Evolutionary conservation across 2,113 vertebrate genomes (phyloP), one percentile per base, ranked within the genome.

Genomic region (Syngnathus floridae): DNA sequence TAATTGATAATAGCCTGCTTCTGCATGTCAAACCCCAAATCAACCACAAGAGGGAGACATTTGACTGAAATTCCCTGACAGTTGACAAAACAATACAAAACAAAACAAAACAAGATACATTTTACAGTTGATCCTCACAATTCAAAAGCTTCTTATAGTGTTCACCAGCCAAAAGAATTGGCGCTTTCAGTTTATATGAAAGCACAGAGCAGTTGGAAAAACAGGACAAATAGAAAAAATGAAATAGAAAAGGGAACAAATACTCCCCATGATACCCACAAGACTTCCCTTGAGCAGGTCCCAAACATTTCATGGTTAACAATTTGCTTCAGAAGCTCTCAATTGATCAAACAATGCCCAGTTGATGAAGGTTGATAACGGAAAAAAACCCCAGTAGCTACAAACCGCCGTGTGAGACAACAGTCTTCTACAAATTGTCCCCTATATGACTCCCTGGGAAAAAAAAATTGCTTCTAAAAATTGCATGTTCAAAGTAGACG

Each of bases 31-130:
- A 63, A 22, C 48, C 45, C 31, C 1, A 7, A 38, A 64, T 35
- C 46, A 22, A 71, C 84, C 85, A 86, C 82, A 81, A 86, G 87
- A 86, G 85, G 87, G 87, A 76, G 80, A 49, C 80, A 76, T 85
- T 85, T 82, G 72, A 70, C 69, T 79, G 54, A 63, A 63, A 49
- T 70, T 67, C 67, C 37, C 64, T 16, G 12, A 38, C 36, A 71
- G 1, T 35, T 14, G 26, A 31, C 26, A 11, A 31, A 13, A 58
- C 38, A 46, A 31, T 19, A 26, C 46, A 55, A 64, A 64, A 60
- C 64, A 41, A 46, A 6, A 35, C 7, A 31, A 55, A 26, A 26
- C 12, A 46, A 48, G 65, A 62, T 40, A 48, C 51, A 1, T 49
- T 51, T 65, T 16, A 74, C 46, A 43, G 48, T 48, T 74, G 26